Percentiles rank a stretch among this genome's conserved stretches.
These are phyloP conservation scores for Notodonta ziczac DNA, from an alignment of 2,888 invertebrate species.

Conservation along the genomic window DNA sequence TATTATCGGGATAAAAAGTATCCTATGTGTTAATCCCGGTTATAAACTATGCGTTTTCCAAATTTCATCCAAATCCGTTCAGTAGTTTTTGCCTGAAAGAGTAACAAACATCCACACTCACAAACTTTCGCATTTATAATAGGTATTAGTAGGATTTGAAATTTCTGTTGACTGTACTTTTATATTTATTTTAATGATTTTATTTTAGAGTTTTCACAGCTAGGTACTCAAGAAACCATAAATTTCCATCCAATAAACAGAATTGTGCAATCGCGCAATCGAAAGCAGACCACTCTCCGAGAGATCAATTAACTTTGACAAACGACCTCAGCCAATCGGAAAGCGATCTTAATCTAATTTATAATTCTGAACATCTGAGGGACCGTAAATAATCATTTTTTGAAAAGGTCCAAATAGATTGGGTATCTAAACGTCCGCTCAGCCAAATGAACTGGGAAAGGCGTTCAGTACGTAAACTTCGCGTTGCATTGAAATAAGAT, in stretches of 20 bases:
- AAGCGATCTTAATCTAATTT: constrained; percentile 32
- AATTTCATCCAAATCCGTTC: no score
- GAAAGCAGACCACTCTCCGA: constrained; percentile 28
- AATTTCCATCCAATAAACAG: constrained; percentile 10
- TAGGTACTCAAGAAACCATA: not conserved
- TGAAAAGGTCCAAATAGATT: constrained; percentile 17
- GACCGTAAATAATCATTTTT: constrained; percentile 26
- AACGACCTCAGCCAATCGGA: constrained; percentile 25
- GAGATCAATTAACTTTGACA: constrained; percentile 36
- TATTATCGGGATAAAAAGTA: no score
- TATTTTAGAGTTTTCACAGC: no score
- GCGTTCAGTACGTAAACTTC: constrained; percentile 45
- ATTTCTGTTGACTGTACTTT: no score
- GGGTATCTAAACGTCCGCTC: constrained; percentile 17
- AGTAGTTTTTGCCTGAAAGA: no score
- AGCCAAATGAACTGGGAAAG: constrained; percentile 47
- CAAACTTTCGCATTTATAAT: no score
- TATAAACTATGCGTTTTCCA: no score
- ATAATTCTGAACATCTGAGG: constrained; percentile 18
- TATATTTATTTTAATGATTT: no score
- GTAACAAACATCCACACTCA: no score
- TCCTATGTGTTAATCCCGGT: no score
- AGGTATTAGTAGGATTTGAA: no score
- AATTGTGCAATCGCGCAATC: constrained; percentile 18
- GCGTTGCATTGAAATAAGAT: constrained; percentile 59